These are phyloP conservation scores for Nycticebus coucang DNA, from an alignment of 2,113 vertebrate genomes.

Conservation along the genomic window DNA sequence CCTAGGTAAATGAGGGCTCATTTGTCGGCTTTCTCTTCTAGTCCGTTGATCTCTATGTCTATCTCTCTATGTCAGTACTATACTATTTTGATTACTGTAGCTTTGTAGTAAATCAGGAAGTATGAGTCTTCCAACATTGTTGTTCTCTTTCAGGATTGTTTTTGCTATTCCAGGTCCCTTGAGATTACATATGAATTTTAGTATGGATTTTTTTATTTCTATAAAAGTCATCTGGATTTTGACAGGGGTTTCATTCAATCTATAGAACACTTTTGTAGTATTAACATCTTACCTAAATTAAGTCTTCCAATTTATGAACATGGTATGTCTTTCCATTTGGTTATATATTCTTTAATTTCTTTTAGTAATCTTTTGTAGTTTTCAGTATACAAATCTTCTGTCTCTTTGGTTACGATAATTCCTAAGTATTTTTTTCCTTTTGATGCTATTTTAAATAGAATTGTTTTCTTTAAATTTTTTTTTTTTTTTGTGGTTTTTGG, in stretches of 20 bases:
- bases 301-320: neutral
- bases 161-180: neutral
- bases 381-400: neutral
- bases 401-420: neutral
- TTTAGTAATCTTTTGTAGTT: neutral
- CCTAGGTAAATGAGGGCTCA: neutral
- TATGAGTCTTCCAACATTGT: neutral
- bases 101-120: neutral
- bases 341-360: neutral
- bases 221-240: neutral
- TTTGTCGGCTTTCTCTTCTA: neutral
- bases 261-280: neutral
- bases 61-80: neutral
- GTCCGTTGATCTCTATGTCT: too few relatives aligned
- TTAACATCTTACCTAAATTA: neutral
- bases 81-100: neutral
- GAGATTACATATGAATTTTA: neutral
- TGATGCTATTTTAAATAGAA: neutral
- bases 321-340: neutral
- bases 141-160: neutral
- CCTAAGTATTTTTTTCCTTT: conserved; percentile 27
- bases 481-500: too few relatives aligned
- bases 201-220: conserved; percentile 19
- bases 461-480: conserved; percentile 10
- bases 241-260: neutral